Conservation (phyloP, 1,140 invertebrate species). For the Trichonephila clavipes region DNA sequence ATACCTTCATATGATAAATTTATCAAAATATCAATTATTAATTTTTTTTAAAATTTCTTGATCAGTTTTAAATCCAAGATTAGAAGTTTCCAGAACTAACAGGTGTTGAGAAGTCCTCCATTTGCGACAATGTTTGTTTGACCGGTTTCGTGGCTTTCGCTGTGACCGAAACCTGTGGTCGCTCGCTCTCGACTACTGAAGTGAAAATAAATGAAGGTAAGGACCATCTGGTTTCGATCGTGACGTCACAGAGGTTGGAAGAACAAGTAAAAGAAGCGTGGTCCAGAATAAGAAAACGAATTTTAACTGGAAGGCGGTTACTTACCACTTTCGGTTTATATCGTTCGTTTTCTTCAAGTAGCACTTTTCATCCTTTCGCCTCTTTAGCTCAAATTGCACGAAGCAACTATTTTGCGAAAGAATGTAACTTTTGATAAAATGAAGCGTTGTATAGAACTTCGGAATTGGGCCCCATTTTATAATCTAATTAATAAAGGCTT, state of each 20-base stretch:
- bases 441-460: too few species aligned
- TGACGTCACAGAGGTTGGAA: slow-evolving; percentile 57
- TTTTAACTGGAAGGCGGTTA: slow-evolving; percentile 25
- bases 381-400: too few species aligned
- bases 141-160: slow-evolving; percentile 45
- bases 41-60: background rate
- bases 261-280: slow-evolving; percentile 38
- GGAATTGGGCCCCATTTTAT: too few species aligned
- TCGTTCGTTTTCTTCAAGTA: background rate
- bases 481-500: too few species aligned
- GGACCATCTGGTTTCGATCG: slow-evolving; percentile 49
- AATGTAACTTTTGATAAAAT: too few species aligned
- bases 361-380: background rate
- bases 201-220: slow-evolving; percentile 53
- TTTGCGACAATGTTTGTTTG: slow-evolving; percentile 26
- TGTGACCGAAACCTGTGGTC: slow-evolving; percentile 50
- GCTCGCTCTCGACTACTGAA: slow-evolving; percentile 60
- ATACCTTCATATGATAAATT: background rate
- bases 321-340: slow-evolving; percentile 17
- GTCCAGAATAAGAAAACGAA: slow-evolving; percentile 24
- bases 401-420: too few species aligned
- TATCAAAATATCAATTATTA: background rate
- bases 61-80: slow-evolving; percentile 35
- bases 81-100: slow-evolving; percentile 3
- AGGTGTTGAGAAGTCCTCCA: background rate